Base-by-base conservation (phyloP, 92 coral and sea anemone species). In the Chrysogorgia sp. region DNA sequence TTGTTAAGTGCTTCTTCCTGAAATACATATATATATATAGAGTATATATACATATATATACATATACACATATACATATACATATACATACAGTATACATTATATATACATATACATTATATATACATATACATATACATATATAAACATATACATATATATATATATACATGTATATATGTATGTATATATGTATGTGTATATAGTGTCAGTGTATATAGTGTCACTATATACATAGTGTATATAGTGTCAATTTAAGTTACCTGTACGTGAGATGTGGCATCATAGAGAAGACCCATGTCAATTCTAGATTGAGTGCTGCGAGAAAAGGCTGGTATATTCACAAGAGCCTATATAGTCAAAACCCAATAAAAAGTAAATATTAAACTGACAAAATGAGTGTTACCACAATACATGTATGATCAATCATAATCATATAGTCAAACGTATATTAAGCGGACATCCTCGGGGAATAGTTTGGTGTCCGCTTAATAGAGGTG, bases 281-380 rank as follows among this genome's bases (percentile, higher is more conserved):
- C 26, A 23, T 52, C 59, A 52, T 17, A 52, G 26, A 20, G 59
- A 52, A 17, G 21, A 52, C 7, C 59, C 17, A 5, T 23, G 26
- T 52, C 33, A 21, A 35, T 35, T 22, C 56, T 66, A 28, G 22
- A 19, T 32, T 66, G 74, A 1, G 55, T 35, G 55, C 47, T 17
- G 56, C 22, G 74, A 30, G 74, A 66, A 24, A 2, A 35, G 52
- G 30, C 74, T 19, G 74, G 53, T 20, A 40, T 40, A 66, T 35
- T 40, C 7, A 21, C 31, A 41, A 33, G 24, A 34, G 74, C 53
- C 74, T 35, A 34, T 43, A 66, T 35, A 5, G 6, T 7, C 10
- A 34, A 66, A n/a, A n/a, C n/a, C n/a, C 10, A 35, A 30, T 66
- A 8, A 24, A 2, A 10, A 9, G n/a, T 60, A 4, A 8, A 24